A percentile compares a stretch with the other conserved stretches of the same genome.
phyloP scores from a whole-genome alignment of 2,888 invertebrate species.

The Anthrax anthrax region DNA sequence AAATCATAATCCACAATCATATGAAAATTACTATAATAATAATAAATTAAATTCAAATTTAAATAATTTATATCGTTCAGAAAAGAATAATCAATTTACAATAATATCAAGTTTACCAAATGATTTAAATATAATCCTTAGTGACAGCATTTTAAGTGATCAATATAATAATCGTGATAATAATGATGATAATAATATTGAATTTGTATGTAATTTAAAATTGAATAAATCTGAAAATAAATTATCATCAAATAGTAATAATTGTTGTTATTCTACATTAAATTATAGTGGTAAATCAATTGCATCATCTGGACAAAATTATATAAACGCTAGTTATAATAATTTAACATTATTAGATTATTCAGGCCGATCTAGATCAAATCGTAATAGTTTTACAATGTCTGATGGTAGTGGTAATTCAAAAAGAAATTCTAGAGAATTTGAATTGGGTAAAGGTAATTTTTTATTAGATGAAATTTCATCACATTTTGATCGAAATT shows the following conservation, averaged over 20 bases:
- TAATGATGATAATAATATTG: background rate
- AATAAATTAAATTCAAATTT: background rate
- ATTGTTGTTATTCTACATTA: background rate
- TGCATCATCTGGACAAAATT: slow-evolving; percentile 15
- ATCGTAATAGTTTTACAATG: slow-evolving; percentile 12
- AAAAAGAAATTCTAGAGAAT: slow-evolving; percentile 15
- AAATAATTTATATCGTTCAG: background rate
- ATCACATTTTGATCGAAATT: slow-evolving; percentile 41
- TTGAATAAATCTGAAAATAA: slow-evolving; percentile 20
- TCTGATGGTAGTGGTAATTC: slow-evolving; percentile 11
- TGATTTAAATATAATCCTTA: slow-evolving; percentile 47
- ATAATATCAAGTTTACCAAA: slow-evolving; percentile 46
- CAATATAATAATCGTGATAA: slow-evolving; percentile 8
- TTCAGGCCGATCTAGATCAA: slow-evolving; percentile 27
- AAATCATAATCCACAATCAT: slow-evolving; percentile 3
- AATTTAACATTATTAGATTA: slow-evolving; percentile 46
- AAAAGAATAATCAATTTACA: slow-evolving; percentile 8
- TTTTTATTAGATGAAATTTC: slow-evolving; percentile 35
- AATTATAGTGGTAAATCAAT: slow-evolving; percentile 4
- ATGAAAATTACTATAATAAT: no score
- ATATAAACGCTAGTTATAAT: slow-evolving; percentile 46
- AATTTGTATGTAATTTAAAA: slow-evolving; percentile 7
- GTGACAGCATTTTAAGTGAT: slow-evolving; percentile 30
- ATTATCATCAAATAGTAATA: background rate
- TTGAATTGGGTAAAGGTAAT: slow-evolving; percentile 27